Evolutionary conservation across 2,888 invertebrate species (phyloP), one percentile per base, ranked within the genome.

Genomic region (Trissonchulus latispiculum): DNA sequence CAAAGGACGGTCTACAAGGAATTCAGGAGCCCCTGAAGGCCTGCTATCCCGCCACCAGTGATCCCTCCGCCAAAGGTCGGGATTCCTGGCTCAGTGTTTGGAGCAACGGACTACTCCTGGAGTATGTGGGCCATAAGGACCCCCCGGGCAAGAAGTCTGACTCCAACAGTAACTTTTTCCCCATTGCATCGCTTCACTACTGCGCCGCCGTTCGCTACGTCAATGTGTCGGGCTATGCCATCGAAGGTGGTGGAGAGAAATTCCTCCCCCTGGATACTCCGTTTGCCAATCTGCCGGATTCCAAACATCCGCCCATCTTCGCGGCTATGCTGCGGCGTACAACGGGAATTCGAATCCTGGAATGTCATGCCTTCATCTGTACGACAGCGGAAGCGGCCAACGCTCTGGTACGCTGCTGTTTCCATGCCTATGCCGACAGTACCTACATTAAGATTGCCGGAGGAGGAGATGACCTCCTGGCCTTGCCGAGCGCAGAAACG

Each of bases 291-390:
- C 90, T 93, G 77, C 93, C 94, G 32, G 91, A 93, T 78, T 90
- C 92, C 73, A 90, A 91, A 77, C 96, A 99, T 84, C 96, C 96
- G 74, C 95, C 97, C 36, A 88, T 99, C 76, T 94, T 99, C 85
- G 95, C 96, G 62, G 95, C 95, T 79, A 96, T 99, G 76, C 87
- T 99, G 79, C 89, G 97, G 70, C 89, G 97, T 77, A 96, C 95
- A 68, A 91, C 92, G 70, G 97, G 97, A 72, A 95, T 97, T 79
- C 96, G 96, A 85, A 95, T 82, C 23, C 88, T 99, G 76, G 99
- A 99, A 86, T 97, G 97, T 86, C 97, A 99, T 86, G 95, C 95
- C 77, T 97, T 99, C 85, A 93, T 99, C 81, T 95, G 95, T 85
- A 93, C 95, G 80, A 89, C 94, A 74, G 93, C 95, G 84, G 91